Base-by-base conservation (phyloP, 2,888 invertebrate species). In the Agonopterix alstromeriana region DNA sequence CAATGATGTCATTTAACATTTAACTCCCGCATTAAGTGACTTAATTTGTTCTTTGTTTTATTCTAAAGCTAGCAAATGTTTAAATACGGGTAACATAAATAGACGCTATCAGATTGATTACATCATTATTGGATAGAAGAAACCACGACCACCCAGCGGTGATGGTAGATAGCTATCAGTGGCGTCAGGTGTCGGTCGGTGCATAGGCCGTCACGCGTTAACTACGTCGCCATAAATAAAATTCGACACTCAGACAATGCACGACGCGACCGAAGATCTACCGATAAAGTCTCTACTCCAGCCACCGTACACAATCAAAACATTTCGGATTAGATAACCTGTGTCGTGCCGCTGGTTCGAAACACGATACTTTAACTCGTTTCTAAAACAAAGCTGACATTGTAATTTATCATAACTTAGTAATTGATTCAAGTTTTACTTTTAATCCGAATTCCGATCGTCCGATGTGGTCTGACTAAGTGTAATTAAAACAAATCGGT, bases 241-340 rank as follows among this genome's bases (percentile, higher is more conserved):
- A 75, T 76, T 82, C 80, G 83, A 84, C 82, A 73, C 68, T 68
- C 70, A 75, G 72, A 84, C 83, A 85, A 84, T 84, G 70, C 73
- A 53, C 54, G 50, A 58, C 62, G 65, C 57, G 55, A 56, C 60
- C 64, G 64, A 64, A 61, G 73, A 77, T 80, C 68, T 51, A 48
- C 42, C 60, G 82, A 81, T 82, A 79, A 58, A 56, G 54, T 49
- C 62, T 54, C 47, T 54, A 57, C 59, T n/a, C 57, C 55, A 51
- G 57, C 54, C 50, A 48, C 35, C 51, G 51, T 10, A 55, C 53
- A 53, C 63, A 61, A 72, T 77, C 77, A 74, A 66, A 76, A 74
- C 67, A 70, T 63, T 65, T 63, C 57, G 55, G 57, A 68, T 69
- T 65, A 65, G 61, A 69, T 58, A 67, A 65, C 67, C 61, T 60